Base-by-base conservation (phyloP, 2,888 invertebrate species). In the Leptopilina myrica region DNA sequence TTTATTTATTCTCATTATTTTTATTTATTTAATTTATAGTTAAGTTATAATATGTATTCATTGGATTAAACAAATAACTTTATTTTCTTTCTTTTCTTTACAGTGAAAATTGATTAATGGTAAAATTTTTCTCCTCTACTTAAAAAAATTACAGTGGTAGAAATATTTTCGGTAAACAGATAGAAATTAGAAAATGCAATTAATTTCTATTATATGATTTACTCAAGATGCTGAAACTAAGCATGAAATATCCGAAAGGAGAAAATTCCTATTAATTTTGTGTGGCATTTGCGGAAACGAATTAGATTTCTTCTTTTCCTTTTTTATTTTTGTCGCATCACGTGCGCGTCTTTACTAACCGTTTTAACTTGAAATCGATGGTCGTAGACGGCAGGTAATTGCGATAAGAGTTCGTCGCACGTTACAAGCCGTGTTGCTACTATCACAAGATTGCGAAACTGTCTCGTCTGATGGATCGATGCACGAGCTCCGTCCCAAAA, bases 321-420 rank as follows among this genome's bases (percentile, higher is more conserved):
- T 49, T 4, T 49, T 49, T 49, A 4, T 49, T 49, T 8, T 4
- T 4, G 11, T 11, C 11, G 79, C 76, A 78, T 80, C 84, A 82
- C 83, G 84, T 84, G 81, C 83, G 79, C 82, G 79, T 80, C 76
- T 82, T 83, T 81, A 84, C 83, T 84, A 82, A 82, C 81, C 78
- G 83, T 83, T 49, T 49, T 49, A 81, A 79, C 78, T 79, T 81
- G 73, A 83, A 84, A 86, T 85, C 85, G 85, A 86, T 85, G 81
- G 75, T 79, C 78, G 65, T 64, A 76, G 82, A 84, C 82, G 83
- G 79, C 80, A 81, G 83, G 85, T 85, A 85, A 85, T 86, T 84
- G 86, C 82, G 85, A 85, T 84, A 85, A 83, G 84, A 84, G 84
- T 85, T 85, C 82, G 83, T 80, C 80, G 66, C 66, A 76, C 78